phyloP scores from a whole-genome alignment of 2,113 vertebrate genomes.

The Falcunculus frontatus region DNA sequence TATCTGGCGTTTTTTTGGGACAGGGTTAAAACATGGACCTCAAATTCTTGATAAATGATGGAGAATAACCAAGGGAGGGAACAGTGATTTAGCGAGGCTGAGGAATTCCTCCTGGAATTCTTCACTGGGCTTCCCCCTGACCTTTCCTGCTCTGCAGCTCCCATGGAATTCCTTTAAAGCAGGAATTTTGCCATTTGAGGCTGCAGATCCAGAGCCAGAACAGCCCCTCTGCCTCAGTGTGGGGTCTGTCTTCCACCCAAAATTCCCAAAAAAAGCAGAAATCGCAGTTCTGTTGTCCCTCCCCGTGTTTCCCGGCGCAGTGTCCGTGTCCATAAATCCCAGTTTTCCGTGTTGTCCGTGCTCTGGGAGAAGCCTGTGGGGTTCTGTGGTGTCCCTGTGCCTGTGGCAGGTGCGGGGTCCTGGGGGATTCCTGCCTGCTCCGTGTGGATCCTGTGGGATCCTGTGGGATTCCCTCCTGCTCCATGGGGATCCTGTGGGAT shows the following conservation, averaged over 20 bases:
- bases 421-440: neutral
- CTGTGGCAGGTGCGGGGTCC: rapidly evolving
- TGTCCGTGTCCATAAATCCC: neutral
- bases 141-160: neutral
- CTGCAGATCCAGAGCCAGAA: neutral
- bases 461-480: neutral
- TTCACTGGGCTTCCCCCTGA: neutral
- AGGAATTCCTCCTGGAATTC: neutral
- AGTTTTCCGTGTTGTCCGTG: neutral
- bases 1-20: neutral
- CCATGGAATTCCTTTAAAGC: neutral
- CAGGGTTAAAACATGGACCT: neutral
- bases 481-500: neutral
- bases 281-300: rapidly evolving
- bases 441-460: too few relatives aligned
- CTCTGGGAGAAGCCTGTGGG: neutral
- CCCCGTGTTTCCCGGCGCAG: neutral
- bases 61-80: neutral
- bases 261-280: rapidly evolving
- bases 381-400: neutral
- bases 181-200: neutral
- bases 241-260: neutral
- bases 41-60: neutral
- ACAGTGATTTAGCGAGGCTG: neutral
- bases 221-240: neutral